Evolutionary conservation across 2,888 invertebrate genomes (phyloP).

Genomic region (Callyntrura guangdongensis): DNA sequence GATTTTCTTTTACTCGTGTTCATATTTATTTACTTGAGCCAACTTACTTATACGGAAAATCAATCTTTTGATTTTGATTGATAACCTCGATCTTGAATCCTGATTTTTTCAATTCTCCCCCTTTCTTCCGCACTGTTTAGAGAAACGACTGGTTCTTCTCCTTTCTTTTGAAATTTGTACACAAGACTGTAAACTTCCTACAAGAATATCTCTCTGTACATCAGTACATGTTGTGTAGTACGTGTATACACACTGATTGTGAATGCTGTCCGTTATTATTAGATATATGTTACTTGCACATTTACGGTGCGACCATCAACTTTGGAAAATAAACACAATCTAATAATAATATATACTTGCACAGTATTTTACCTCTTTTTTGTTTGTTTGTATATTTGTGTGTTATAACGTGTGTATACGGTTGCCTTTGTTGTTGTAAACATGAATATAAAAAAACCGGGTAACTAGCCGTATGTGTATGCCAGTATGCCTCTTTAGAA

Average conservation of each 20-base stretch:
- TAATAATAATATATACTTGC: too few relatives aligned
- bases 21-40: constrained; percentile 39
- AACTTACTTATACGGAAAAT: constrained; percentile 56
- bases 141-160: not conserved
- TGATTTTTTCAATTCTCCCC: constrained; percentile 50
- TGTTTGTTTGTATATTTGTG: not conserved
- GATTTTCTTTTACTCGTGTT: constrained; percentile 9
- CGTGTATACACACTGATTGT: too few relatives aligned
- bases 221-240: too few relatives aligned
- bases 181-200: not conserved
- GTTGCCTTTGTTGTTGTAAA: not conserved
- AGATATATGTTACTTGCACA: not conserved
- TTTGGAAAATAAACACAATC: too few relatives aligned
- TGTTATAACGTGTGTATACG: not conserved
- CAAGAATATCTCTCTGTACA: not conserved
- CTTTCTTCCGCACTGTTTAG: not conserved
- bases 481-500: not conserved
- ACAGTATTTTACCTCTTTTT: not conserved
- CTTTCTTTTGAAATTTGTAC: constrained; percentile 11
- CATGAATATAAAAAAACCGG: not conserved
- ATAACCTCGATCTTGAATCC: constrained; percentile 74
- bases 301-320: too few relatives aligned
- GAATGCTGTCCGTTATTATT: not conserved
- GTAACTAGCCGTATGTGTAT: not conserved
- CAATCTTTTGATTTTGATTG: constrained; percentile 77